Evolutionary conservation across 2,113 vertebrate species (phyloP).

Genomic region (Muntiacus reevesi): DNA sequence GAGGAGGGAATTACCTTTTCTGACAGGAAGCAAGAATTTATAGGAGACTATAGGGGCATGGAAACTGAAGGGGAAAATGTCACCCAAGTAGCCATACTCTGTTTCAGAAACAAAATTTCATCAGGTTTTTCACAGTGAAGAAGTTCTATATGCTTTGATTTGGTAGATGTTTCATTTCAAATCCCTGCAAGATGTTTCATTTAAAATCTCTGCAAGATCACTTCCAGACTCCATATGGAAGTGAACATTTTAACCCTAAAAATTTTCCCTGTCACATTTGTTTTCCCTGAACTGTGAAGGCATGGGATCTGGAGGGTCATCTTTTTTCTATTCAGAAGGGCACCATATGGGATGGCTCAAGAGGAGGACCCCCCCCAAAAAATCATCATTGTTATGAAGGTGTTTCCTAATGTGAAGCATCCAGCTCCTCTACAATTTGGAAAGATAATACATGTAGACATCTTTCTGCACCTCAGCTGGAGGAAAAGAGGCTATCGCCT

Average conservation of each 20-base stretch:
- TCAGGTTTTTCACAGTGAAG: neutral
- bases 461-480: neutral
- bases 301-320: neutral
- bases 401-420: neutral
- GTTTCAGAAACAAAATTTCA: neutral
- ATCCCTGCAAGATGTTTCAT: too few relatives aligned
- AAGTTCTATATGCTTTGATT: neutral
- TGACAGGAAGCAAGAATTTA: neutral
- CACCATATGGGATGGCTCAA: neutral
- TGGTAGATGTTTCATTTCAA: neutral
- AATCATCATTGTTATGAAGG: neutral
- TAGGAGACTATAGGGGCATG: neutral
- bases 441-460: neutral
- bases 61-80: neutral
- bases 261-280: neutral
- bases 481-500: neutral
- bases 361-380: neutral
- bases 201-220: too few relatives aligned
- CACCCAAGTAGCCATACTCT: neutral
- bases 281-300: neutral
- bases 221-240: neutral
- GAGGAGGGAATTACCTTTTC: neutral
- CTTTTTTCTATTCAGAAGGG: neutral
- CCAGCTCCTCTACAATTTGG: neutral
- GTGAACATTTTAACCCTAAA: neutral